Evolutionary conservation across 2,888 invertebrate genomes (phyloP).

Genomic region (Alviniconcha strummeri): DNA sequence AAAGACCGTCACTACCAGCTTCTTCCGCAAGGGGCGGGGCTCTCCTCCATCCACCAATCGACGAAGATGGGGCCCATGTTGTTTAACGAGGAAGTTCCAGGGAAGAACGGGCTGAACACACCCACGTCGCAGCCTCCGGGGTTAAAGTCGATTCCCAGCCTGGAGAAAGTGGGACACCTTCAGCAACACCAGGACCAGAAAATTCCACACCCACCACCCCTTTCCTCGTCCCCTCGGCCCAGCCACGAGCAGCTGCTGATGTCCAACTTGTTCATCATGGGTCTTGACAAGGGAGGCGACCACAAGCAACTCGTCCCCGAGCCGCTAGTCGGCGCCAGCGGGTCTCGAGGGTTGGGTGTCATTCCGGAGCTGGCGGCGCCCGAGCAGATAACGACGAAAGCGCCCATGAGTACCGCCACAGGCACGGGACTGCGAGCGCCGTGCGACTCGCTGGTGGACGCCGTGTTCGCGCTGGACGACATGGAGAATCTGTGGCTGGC

Average conservation of each 20-base stretch:
- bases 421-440: background rate
- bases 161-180: too few species aligned
- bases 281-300: slow-evolving; percentile 8
- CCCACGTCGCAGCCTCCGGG: background rate
- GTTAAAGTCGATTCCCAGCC: background rate
- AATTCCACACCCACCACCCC: background rate
- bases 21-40: background rate
- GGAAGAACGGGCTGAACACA: background rate
- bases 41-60: background rate
- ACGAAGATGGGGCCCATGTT: background rate
- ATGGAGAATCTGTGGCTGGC: slow-evolving; percentile 30
- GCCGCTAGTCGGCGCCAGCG: background rate
- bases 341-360: slow-evolving; percentile 5
- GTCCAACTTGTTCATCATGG: slow-evolving; percentile 31
- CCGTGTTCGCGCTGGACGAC: slow-evolving; percentile 32
- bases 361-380: slow-evolving; percentile 26
- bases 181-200: slow-evolving; percentile 4
- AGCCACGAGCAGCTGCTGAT: slow-evolving; percentile 11
- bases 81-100: background rate
- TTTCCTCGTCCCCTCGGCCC: background rate
- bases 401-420: background rate
- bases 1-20: background rate
- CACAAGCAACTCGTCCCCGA: slow-evolving; percentile 4
- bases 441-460: slow-evolving; percentile 27
- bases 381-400: too few species aligned